These are phyloP conservation scores for Pangasius sanitwongsei DNA, from an alignment of 2,797 vertebrate genomes.

Conservation along the genomic window DNA sequence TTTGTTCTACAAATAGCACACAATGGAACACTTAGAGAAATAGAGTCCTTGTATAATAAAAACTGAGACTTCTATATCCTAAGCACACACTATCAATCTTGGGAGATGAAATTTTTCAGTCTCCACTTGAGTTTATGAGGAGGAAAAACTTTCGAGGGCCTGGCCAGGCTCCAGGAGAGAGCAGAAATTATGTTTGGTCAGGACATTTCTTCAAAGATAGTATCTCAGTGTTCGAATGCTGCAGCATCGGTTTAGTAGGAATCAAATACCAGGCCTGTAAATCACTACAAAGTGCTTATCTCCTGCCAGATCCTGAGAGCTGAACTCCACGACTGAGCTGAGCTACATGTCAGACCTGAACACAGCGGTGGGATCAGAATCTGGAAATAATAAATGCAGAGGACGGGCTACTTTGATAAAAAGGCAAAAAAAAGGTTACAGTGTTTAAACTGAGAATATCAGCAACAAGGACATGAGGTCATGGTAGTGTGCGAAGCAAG, in stretches of 20 bases:
- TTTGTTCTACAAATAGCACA: conserved; percentile 59
- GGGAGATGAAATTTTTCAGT: conserved; percentile 63
- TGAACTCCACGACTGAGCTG: conserved; percentile 57
- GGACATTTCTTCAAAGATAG: conserved; percentile 76
- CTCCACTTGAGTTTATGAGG: conserved; percentile 67
- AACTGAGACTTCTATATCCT: conserved; percentile 63
- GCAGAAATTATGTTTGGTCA: conserved; percentile 72
- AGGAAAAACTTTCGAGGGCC: conserved; percentile 64
- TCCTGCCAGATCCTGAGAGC: conserved; percentile 61
- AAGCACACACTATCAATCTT: conserved; percentile 66
- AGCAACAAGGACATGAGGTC: conserved; percentile 53
- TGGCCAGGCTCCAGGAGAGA: conserved; percentile 63
- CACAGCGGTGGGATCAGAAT: conserved; percentile 57
- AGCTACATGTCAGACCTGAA: conserved; percentile 58
- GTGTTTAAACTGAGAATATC: conserved; percentile 45
- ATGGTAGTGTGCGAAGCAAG: conserved; percentile 26
- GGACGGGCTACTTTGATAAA: conserved; percentile 56
- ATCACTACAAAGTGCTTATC: conserved; percentile 70
- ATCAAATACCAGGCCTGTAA: conserved; percentile 71
- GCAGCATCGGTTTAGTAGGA: conserved; percentile 68
- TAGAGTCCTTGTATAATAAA: conserved; percentile 62
- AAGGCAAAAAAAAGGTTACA: conserved; percentile 48
- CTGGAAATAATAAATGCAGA: conserved; percentile 63
- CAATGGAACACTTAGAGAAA: conserved; percentile 59
- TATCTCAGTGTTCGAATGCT: conserved; percentile 71